These are phyloP conservation scores for Aphidius colemani DNA, from an alignment of 2,888 invertebrate species.

Conservation along the genomic window DNA sequence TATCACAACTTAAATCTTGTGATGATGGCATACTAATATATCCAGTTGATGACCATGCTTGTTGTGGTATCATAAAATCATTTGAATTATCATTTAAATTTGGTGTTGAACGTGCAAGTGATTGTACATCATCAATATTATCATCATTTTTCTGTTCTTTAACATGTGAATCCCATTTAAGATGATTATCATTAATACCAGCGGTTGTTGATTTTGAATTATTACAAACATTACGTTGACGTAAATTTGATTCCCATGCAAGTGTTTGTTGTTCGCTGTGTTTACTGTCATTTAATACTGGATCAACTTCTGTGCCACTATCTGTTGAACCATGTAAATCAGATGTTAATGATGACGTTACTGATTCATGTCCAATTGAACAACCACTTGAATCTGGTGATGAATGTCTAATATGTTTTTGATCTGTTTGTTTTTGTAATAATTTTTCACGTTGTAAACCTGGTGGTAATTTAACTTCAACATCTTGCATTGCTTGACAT, in stretches of 20 bases:
- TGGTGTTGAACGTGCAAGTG: slow-evolving; percentile 55
- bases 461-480: slow-evolving; percentile 71
- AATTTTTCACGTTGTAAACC: slow-evolving; percentile 63
- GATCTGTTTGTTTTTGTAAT: slow-evolving; percentile 55
- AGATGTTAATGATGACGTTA: slow-evolving; percentile 64
- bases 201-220: slow-evolving; percentile 33
- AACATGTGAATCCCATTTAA: slow-evolving; percentile 54
- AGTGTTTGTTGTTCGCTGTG: slow-evolving; percentile 33
- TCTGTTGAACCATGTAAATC: slow-evolving; percentile 62
- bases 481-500: slow-evolving; percentile 70
- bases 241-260: slow-evolving; percentile 53
- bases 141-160: slow-evolving; percentile 50
- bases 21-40: slow-evolving; percentile 54
- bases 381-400: slow-evolving; percentile 65
- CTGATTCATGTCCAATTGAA: slow-evolving; percentile 65
- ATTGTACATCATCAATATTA: slow-evolving; percentile 45
- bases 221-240: slow-evolving; percentile 52
- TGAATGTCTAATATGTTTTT: slow-evolving; percentile 48
- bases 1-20: slow-evolving; percentile 46
- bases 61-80: slow-evolving; percentile 47
- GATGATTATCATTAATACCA: slow-evolving; percentile 34
- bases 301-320: slow-evolving; percentile 55
- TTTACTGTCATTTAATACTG: slow-evolving; percentile 41
- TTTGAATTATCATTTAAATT: slow-evolving; percentile 52
- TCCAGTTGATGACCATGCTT: slow-evolving; percentile 52